Conservation (phyloP, 2,113 vertebrate species). For the Phrynocephalus versicolor region DNA sequence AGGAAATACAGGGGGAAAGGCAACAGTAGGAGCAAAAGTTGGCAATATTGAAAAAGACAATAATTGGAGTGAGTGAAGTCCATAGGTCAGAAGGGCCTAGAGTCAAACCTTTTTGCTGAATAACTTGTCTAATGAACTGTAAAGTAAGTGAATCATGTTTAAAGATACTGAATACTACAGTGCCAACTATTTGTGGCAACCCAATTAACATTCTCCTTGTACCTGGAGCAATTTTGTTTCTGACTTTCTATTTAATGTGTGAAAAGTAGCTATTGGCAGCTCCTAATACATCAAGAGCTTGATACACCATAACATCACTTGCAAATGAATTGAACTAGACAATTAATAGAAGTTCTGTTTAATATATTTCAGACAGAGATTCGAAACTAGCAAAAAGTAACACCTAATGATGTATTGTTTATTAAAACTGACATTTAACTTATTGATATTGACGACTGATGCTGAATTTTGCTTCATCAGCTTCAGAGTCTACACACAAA, state of each 20-base stretch:
- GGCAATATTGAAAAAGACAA: not conserved
- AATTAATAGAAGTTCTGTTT: conserved; percentile 18
- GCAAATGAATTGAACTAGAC: conserved; percentile 9
- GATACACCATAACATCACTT: conserved; percentile 12
- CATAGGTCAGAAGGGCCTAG: not conserved
- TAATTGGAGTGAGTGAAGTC: not conserved
- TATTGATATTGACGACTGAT: conserved; percentile 6
- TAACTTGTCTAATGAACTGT: not conserved
- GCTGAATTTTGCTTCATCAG: conserved; percentile 30
- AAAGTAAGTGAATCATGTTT: not conserved
- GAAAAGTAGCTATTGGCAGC: conserved; percentile 11
- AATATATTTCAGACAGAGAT: conserved; percentile 21
- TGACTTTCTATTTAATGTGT: conserved; percentile 11
- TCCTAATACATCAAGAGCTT: not conserved
- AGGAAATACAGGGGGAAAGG: not conserved
- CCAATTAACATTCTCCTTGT: not conserved
- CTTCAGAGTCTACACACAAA: not conserved
- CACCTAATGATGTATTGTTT: conserved; percentile 29
- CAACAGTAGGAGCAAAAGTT: too few species aligned
- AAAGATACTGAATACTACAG: conserved; percentile 9
- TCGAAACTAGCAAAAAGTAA: not conserved
- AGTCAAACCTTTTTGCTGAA: not conserved
- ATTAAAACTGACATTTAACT: conserved; percentile 29
- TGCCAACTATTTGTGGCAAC: not conserved
- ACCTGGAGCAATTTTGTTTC: not conserved